Evolutionary conservation across 2,797 vertebrate genomes (phyloP).

Genomic region (Prunella strophiata): DNA sequence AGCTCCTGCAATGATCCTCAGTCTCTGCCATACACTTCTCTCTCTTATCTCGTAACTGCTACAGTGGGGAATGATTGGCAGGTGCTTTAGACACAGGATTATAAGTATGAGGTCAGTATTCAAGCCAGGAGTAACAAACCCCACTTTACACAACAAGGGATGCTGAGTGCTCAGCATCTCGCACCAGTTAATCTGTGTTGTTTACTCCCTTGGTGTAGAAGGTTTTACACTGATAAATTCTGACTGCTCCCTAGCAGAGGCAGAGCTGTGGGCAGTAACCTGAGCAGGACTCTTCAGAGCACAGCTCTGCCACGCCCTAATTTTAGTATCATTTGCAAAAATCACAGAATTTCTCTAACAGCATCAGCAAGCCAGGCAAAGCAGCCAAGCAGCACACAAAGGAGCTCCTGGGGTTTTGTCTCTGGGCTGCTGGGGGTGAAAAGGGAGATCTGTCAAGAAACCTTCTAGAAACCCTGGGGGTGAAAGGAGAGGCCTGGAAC

Average conservation of each 20-base stretch:
- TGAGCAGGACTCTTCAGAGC: neutral
- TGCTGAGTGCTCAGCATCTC: neutral
- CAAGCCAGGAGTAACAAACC: neutral
- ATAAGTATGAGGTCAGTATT: neutral
- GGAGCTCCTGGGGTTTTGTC: neutral
- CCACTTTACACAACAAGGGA: neutral
- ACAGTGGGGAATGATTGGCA: neutral
- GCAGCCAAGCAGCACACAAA: neutral
- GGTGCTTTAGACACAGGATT: neutral
- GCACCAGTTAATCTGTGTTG: neutral
- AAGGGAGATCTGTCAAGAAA: neutral
- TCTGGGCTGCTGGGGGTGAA: neutral
- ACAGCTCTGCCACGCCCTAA: neutral
- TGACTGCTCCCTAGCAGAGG: neutral
- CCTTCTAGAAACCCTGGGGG: neutral
- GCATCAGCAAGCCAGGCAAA: neutral
- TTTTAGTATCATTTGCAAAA: neutral
- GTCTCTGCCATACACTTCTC: neutral
- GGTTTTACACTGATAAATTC: neutral
- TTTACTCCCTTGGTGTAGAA: neutral
- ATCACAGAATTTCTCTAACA: neutral
- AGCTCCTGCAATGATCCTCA: neutral
- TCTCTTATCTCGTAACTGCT: neutral
- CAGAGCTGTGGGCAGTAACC: neutral
- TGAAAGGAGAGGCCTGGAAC: neutral